Conservation (phyloP, 2,113 vertebrate species). For the Rhagologus leucostigma region DNA sequence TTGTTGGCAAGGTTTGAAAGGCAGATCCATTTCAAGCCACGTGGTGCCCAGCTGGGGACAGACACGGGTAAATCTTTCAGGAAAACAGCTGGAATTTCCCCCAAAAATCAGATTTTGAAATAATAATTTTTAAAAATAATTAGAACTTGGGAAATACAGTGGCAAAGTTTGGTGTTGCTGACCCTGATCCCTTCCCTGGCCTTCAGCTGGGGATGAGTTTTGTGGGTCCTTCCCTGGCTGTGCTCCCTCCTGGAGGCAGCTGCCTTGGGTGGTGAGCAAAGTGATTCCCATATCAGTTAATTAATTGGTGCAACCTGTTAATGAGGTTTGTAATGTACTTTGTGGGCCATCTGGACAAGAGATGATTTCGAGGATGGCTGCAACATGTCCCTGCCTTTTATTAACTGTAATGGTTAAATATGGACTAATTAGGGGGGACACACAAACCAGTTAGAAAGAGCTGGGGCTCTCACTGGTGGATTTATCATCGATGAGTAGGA, state of each 20-base stretch:
- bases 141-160: not conserved
- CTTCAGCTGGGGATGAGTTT: not conserved
- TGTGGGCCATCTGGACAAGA: constrained; percentile 25
- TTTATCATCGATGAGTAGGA: not conserved
- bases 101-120: not conserved
- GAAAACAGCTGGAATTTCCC: not conserved
- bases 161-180: not conserved
- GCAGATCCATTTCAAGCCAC: not conserved
- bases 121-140: too few species aligned
- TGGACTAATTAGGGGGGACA: not conserved
- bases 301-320: constrained; percentile 35
- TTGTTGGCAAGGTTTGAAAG: not conserved
- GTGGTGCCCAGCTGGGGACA: not conserved
- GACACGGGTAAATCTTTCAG: not conserved
- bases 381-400: not conserved
- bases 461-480: not conserved
- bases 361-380: not conserved
- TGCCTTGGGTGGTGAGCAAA: not conserved
- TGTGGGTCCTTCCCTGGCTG: not conserved
- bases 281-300: not conserved
- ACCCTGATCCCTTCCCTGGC: not conserved
- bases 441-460: not conserved
- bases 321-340: constrained; percentile 4
- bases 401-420: not conserved
- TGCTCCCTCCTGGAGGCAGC: not conserved